Evolutionary conservation across 1,140 invertebrate genomes (phyloP).

Genomic region (Cheumatopsyche charites): DNA sequence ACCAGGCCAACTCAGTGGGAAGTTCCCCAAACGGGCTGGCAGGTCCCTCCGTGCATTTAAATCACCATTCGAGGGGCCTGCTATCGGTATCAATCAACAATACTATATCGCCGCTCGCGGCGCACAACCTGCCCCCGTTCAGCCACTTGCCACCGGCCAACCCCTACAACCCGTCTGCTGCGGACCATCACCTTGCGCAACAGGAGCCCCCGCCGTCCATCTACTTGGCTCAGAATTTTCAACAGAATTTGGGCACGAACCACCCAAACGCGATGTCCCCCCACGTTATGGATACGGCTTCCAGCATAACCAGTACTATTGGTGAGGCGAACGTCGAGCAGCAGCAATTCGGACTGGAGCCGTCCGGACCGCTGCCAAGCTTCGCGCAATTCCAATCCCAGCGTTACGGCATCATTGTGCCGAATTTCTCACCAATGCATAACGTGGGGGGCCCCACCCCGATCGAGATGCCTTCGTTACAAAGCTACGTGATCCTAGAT

Average conservation of each 20-base stretch:
- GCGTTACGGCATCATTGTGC: constrained; percentile 63
- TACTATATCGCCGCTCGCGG: constrained; percentile 65
- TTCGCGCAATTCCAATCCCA: constrained; percentile 68
- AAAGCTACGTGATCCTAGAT: constrained; percentile 55
- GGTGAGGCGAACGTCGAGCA: constrained; percentile 63
- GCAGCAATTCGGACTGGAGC: constrained; percentile 55
- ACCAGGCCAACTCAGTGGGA: constrained; percentile 56
- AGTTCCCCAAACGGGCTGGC: constrained; percentile 92
- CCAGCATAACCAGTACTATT: constrained; percentile 75
- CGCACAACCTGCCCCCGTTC: constrained; percentile 63
- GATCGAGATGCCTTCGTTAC: constrained; percentile 63
- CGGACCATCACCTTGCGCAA: constrained; percentile 63
- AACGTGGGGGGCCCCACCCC: constrained; percentile 76
- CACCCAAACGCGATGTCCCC: constrained; percentile 83
- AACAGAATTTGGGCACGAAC: constrained; percentile 64
- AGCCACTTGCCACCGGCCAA: constrained; percentile 62
- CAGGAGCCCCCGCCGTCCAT: constrained; percentile 66
- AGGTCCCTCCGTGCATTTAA: constrained; percentile 73
- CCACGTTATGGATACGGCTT: constrained; percentile 78
- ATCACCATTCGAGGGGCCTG: constrained; percentile 84
- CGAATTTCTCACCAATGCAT: constrained; percentile 61
- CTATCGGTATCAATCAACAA: constrained; percentile 69
- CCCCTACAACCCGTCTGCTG: constrained; percentile 61
- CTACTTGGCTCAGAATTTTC: constrained; percentile 65
- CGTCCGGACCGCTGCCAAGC: constrained; percentile 65